Base-by-base conservation (phyloP, 2,113 vertebrate genomes). In the Albula glossodonta region DNA sequence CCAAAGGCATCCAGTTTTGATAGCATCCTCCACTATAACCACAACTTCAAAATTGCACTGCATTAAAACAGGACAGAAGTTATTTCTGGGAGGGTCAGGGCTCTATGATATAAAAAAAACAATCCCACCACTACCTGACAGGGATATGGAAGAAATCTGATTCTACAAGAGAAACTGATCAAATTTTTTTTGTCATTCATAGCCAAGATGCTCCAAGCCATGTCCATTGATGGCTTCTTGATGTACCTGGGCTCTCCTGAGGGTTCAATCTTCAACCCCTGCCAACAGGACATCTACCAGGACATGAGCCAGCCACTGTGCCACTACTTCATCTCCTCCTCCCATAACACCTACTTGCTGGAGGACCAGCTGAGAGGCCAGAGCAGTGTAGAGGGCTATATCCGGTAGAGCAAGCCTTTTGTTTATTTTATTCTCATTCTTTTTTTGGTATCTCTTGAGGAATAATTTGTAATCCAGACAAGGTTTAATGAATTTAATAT, bases 281-380 rank as follows among this genome's bases (percentile, higher is more conserved):
- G 49, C 56, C 95, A 92, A 86, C 90, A 77, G 51, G 90, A 2
- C 0, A 10, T 98, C 85, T 97, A 95, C 92, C 97, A 98, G 93
- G 97, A 99, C 90, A 98, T 99, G 98, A 95, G 70, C 82, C 97
- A 96, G 74, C 97, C 98, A 0, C 95, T 99, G 91, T 96, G 91
- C 93, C 96, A 98, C 91, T 99, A 99, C 90, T 98, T 97, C 92
- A 97, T 99, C 92, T 97, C 96, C 87, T 98, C 97, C 15, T 99
- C 98, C 19, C 98, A 99, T 91, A 99, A 99, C 94, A 99, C 98
- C 19, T 99, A 99, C 92, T 94, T 99, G 88, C 94, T 99, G 90
- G 96, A 97, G 89, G 97, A 99, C 94, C 98, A 99, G 93, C 93
- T 99, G 6, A 89, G 96, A 31, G 98, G 98, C 78, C 97, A 97